A percentile compares a stretch with the other conserved stretches of the same genome.
Evolutionary conservation across 2,113 vertebrate genomes (phyloP).

Genomic region (Pomatostomus ruficeps): DNA sequence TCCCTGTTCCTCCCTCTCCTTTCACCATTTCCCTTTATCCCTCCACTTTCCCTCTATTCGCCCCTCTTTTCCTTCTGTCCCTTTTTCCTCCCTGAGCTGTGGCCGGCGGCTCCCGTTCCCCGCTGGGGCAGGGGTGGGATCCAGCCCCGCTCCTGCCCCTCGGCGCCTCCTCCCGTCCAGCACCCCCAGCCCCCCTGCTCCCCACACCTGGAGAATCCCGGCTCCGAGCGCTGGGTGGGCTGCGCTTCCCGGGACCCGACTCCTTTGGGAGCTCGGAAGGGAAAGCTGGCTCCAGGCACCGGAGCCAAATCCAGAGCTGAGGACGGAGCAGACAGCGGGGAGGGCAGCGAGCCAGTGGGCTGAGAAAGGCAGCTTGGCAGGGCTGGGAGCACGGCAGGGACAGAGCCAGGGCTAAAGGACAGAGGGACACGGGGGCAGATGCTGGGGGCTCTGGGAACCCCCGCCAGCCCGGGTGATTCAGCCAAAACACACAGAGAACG

Average conservation of each 20-base stretch:
- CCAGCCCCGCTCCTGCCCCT: neutral
- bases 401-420: neutral
- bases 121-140: neutral
- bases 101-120: neutral
- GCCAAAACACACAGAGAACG: neutral
- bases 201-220: neutral
- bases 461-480: neutral
- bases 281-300: neutral
- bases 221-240: neutral
- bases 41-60: neutral
- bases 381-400: neutral
- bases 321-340: neutral
- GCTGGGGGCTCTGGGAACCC: neutral
- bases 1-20: neutral
- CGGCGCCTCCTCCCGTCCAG: neutral
- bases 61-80: neutral
- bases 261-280: neutral
- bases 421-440: neutral
- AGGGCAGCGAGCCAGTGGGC: neutral
- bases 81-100: neutral
- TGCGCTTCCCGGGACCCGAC: accelerated
- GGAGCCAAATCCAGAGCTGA: neutral
- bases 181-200: neutral
- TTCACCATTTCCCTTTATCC: neutral
- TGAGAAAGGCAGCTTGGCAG: neutral